These are phyloP conservation scores for Acropternis orthonyx DNA, from an alignment of 2,797 vertebrate genomes.

Conservation along the genomic window DNA sequence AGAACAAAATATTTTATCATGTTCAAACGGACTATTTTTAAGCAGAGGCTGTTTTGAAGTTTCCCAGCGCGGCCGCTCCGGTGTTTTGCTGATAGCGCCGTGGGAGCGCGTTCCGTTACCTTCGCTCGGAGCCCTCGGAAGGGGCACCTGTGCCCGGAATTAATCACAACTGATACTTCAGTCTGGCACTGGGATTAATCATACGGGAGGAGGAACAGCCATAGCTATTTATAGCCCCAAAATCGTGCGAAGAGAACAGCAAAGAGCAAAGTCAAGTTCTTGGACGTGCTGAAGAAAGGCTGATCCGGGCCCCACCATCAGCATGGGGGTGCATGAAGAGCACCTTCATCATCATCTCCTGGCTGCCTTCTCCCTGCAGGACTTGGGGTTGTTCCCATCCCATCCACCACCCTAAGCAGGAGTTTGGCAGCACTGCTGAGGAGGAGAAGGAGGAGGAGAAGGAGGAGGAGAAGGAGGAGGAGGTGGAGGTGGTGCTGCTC, in stretches of 20 bases:
- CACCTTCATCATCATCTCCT: neutral
- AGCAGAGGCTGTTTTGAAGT: conserved; percentile 36
- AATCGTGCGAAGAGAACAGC: neutral
- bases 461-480: neutral
- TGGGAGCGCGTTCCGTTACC: neutral
- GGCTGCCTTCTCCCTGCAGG: neutral
- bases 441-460: neutral
- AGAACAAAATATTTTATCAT: neutral
- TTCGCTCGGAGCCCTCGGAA: neutral
- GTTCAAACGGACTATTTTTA: conserved; percentile 33
- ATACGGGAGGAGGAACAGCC: neutral
- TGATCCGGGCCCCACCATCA: neutral
- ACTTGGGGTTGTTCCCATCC: rapidly evolving
- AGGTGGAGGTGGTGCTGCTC: neutral
- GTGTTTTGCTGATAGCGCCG: conserved; percentile 12
- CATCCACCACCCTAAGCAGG: neutral
- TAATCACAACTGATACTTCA: neutral
- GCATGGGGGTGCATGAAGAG: rapidly evolving
- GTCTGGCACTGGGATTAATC: neutral
- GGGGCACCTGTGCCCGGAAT: conserved; percentile 25
- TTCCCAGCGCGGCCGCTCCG: neutral
- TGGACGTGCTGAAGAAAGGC: neutral
- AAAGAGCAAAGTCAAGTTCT: neutral
- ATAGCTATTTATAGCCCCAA: conserved; percentile 12
- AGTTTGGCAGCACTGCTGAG: neutral